phyloP scores from a whole-genome alignment of 2,113 vertebrate genomes.

The Tiliqua scincoides region DNA sequence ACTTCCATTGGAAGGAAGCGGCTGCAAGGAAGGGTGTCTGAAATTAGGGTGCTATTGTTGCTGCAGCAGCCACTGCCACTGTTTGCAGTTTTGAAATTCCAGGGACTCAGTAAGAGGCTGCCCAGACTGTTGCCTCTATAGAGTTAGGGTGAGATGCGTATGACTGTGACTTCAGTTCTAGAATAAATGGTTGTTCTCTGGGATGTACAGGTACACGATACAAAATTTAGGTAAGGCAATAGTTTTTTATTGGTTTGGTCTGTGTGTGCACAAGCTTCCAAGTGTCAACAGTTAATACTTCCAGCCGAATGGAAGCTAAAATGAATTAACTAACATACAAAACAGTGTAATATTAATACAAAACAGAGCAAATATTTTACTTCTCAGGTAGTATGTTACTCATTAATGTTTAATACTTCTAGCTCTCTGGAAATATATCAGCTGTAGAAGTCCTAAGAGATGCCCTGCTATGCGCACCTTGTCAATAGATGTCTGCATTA shows the following conservation, averaged over 20 bases:
- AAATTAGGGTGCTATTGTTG: neutral
- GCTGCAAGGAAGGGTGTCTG: neutral
- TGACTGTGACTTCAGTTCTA: neutral
- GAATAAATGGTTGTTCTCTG: neutral
- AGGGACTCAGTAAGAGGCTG: neutral
- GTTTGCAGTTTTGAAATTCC: neutral
- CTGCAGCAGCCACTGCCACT: neutral
- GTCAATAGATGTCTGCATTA: neutral
- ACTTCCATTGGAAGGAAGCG: neutral
- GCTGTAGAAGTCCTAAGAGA: neutral
- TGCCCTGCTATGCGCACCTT: neutral
- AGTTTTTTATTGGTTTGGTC: neutral
- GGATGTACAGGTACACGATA: neutral
- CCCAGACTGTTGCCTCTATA: neutral
- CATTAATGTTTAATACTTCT: neutral
- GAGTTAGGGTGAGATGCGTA: neutral
- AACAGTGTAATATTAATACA: neutral
- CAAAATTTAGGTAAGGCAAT: neutral
- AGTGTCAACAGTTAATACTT: neutral
- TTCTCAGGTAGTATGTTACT: neutral
- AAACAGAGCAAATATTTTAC: neutral
- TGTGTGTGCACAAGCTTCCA: neutral
- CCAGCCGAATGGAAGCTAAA: neutral
- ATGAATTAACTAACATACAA: neutral
- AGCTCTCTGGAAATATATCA: neutral